Conservation (phyloP, 2,888 invertebrate genomes). For the Aspidapion aeneum region DNA sequence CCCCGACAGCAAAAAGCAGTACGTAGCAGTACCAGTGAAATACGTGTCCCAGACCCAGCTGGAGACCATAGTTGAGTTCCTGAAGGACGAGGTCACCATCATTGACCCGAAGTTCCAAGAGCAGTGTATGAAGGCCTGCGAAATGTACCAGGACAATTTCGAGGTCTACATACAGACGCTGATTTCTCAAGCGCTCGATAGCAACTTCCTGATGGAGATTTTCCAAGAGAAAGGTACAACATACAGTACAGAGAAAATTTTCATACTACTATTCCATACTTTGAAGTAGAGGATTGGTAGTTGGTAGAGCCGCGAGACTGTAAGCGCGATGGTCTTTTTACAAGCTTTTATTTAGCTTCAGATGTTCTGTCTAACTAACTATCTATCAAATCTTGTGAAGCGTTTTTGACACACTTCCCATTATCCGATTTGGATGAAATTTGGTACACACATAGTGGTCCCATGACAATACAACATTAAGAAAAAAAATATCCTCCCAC, state of each 20-base stretch:
- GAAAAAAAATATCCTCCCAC: no score
- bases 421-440: no score
- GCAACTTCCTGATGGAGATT: constrained; percentile 85
- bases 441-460: no score
- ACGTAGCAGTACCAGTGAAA: constrained; percentile 75
- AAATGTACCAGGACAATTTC: constrained; percentile 80
- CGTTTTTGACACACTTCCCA: no score
- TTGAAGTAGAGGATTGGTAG: no score
- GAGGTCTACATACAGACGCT: constrained; percentile 90
- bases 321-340: no score
- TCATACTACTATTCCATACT: background rate
- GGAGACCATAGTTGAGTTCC: constrained; percentile 77
- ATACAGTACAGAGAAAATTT: no score
- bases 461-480: no score
- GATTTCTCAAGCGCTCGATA: constrained; percentile 86
- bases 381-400: no score
- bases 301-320: no score
- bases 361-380: no score
- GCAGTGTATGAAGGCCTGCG: constrained; percentile 70
- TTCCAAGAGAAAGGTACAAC: constrained; percentile 82
- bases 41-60: constrained; percentile 71
- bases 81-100: constrained; percentile 66
- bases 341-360: no score
- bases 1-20: constrained; percentile 74
- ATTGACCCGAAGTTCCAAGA: constrained; percentile 69